A percentile compares a stretch with the other conserved stretches of the same genome.
phyloP scores from a whole-genome alignment of 2,888 invertebrate species.

The Eucera pruinosa region DNA sequence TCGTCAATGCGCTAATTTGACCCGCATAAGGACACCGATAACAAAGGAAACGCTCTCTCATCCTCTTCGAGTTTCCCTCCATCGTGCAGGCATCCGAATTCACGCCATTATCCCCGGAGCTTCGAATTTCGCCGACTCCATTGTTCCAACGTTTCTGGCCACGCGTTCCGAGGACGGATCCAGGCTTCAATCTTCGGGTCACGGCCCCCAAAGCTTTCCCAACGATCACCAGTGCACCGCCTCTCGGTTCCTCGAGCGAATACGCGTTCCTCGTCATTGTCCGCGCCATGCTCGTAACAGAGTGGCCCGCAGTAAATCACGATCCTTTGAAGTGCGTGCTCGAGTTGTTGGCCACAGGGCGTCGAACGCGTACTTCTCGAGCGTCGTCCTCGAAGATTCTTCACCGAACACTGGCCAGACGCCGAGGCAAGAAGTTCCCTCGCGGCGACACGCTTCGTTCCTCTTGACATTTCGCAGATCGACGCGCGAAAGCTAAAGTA shows the following conservation, averaged over 20 bases:
- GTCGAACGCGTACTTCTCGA: neutral
- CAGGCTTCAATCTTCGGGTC: neutral
- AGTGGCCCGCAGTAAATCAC: constrained; percentile 39
- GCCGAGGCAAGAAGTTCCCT: neutral
- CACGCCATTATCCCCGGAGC: neutral
- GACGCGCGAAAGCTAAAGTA: neutral
- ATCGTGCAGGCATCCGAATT: neutral
- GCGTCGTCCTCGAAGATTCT: neutral
- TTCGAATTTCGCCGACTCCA: neutral
- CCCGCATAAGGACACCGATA: neutral
- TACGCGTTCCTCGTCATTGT: constrained; percentile 31
- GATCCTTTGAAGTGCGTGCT: constrained; percentile 23
- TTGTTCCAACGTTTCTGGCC: neutral
- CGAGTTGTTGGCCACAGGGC: neutral
- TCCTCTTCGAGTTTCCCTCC: neutral
- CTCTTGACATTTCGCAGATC: constrained; percentile 30
- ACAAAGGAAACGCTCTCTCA: constrained; percentile 5
- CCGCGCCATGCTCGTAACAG: constrained; percentile 37
- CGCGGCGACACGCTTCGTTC: neutral
- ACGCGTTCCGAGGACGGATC: neutral
- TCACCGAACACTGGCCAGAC: constrained; percentile 22
- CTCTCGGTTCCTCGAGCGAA: constrained; percentile 32
- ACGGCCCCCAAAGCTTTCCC: constrained; percentile 22
- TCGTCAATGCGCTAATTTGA: constrained; percentile 13
- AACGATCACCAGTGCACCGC: constrained; percentile 5